Conservation (phyloP, 2,797 vertebrate species). For the Pterois miles region DNA sequence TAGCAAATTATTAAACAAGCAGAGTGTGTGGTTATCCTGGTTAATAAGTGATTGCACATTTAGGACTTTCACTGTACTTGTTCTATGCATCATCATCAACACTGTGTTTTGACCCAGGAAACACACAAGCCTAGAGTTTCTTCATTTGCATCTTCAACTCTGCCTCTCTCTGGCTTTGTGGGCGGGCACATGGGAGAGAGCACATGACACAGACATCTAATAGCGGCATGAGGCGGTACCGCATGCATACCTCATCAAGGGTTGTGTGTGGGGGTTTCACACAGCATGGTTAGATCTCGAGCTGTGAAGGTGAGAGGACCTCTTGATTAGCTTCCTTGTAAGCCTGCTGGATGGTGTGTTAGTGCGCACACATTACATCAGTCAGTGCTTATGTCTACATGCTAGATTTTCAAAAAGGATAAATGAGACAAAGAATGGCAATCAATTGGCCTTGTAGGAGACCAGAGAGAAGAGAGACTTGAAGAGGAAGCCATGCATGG, state of each 20-base stretch:
- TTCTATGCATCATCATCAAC: background rate
- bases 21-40: background rate
- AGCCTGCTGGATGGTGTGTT: background rate
- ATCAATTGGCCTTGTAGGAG: background rate
- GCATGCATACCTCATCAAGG: slow-evolving; percentile 28
- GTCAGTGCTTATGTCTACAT: background rate
- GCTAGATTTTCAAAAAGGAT: background rate
- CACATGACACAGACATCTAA: background rate
- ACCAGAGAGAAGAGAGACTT: background rate
- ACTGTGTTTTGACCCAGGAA: background rate
- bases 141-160: background rate
- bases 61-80: background rate
- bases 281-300: background rate
- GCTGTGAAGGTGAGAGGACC: slow-evolving; percentile 32
- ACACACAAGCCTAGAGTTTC: background rate
- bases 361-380: background rate
- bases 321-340: slow-evolving; percentile 26
- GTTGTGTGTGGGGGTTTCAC: background rate
- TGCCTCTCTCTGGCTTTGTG: background rate
- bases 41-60: background rate
- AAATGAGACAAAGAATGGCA: background rate
- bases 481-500: background rate
- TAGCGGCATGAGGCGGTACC: background rate
- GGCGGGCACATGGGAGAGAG: background rate
- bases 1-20: background rate